A percentile compares a stretch with the other conserved stretches of the same genome.
Conservation (phyloP, 2,797 vertebrate species). For the Glossophaga mutica region DNA sequence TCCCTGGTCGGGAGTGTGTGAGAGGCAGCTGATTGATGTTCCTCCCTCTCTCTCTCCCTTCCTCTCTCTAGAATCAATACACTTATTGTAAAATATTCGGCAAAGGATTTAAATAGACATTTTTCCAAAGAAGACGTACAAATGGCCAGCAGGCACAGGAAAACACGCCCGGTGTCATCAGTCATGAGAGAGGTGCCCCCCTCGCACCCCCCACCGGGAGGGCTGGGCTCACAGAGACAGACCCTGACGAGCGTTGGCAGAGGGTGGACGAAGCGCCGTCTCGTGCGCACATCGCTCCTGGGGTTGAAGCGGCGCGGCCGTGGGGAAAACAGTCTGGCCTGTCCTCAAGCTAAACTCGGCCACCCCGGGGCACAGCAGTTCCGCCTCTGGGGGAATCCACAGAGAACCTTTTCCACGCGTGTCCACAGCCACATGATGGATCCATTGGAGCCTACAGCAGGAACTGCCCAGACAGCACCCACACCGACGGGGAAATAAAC, state of each 20-base stretch:
- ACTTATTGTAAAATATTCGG: too few relatives aligned
- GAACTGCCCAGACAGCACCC: neutral
- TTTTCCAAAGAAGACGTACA: neutral
- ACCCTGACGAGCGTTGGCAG: neutral
- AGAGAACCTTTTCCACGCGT: fast-evolving
- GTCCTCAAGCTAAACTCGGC: neutral
- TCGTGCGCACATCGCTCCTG: fast-evolving
- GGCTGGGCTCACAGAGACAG: too few relatives aligned
- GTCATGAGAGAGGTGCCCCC: neutral
- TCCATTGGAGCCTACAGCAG: fast-evolving
- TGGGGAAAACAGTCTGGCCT: too few relatives aligned
- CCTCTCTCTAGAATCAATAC: too few relatives aligned
- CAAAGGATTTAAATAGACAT: neutral
- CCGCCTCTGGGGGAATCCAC: fast-evolving
- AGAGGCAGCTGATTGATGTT: too few relatives aligned
- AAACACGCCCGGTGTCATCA: neutral
- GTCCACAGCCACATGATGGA: fast-evolving
- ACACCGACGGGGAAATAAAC: neutral
- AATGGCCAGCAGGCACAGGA: neutral
- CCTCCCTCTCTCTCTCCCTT: too few relatives aligned
- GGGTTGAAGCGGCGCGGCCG: fast-evolving
- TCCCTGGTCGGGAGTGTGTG: too few relatives aligned
- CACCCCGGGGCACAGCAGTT: too few relatives aligned
- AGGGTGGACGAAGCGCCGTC: neutral
- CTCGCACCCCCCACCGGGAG: neutral